Conservation (phyloP, 2,888 invertebrate species). For the Lycaena phlaeas region DNA sequence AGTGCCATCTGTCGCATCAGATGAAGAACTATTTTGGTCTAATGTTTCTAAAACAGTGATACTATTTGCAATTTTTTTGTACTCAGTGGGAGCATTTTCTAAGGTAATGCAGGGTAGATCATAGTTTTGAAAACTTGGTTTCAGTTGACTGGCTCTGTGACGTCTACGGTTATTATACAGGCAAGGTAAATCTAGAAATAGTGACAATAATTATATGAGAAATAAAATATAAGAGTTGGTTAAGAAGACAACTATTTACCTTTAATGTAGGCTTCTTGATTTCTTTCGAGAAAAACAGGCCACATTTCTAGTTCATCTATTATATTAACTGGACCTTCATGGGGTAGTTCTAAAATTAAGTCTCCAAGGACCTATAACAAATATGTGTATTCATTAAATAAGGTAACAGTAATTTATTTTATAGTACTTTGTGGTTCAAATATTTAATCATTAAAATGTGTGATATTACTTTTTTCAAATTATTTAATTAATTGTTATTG, state of each 20-base stretch:
- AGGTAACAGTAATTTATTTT: too few relatives aligned
- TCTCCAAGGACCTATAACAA: conserved; percentile 40
- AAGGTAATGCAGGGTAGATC: conserved; percentile 25
- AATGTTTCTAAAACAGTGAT: not conserved
- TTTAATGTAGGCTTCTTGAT: conserved; percentile 29
- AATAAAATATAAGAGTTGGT: not conserved
- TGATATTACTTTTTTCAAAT: too few relatives aligned
- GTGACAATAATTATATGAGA: not conserved
- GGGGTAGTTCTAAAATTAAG: conserved; percentile 29
- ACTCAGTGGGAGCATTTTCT: conserved; percentile 24
- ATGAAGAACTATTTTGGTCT: not conserved
- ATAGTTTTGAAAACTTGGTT: conserved; percentile 28
- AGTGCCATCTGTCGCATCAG: not conserved
- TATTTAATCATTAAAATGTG: too few relatives aligned
- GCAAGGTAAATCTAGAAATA: conserved; percentile 26
- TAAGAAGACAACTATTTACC: conserved; percentile 25
- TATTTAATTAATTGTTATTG: too few relatives aligned
- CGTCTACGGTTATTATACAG: conserved; percentile 30
- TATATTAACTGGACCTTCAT: conserved; percentile 28
- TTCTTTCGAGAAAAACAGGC: conserved; percentile 34
- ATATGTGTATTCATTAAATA: not conserved
- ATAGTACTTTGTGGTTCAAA: too few relatives aligned
- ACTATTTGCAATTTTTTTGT: conserved; percentile 27
- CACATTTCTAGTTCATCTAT: conserved; percentile 33
- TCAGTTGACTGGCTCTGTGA: conserved; percentile 32